These are phyloP conservation scores for Mesocentrotus franciscanus DNA, from an alignment of 53 echinoderm and acorn worm genomes.

Conservation along the genomic window DNA sequence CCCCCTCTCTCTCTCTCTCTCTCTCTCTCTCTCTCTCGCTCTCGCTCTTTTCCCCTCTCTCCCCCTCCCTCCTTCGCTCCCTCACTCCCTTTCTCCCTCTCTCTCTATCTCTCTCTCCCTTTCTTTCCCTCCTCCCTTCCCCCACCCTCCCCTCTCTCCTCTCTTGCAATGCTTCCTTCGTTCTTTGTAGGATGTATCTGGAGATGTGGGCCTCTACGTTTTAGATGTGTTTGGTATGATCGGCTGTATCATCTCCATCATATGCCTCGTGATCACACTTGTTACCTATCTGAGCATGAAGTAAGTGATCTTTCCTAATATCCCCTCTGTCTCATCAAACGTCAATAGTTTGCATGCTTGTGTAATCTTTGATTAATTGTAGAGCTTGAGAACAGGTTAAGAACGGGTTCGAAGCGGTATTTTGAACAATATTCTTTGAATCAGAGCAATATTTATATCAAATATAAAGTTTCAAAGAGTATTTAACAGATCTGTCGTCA, in stretches of 20 bases:
- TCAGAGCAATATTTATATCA: not conserved
- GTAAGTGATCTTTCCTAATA: conserved; percentile 66
- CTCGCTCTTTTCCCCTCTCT: no score
- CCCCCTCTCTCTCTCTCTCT: no score
- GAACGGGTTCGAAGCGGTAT: not conserved
- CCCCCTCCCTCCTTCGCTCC: no score
- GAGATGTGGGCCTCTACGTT: conserved; percentile 39
- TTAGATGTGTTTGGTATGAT: conserved; percentile 73
- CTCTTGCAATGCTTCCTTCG: not conserved
- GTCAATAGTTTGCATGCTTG: no score
- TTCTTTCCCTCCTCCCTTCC: no score
- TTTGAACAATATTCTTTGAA: not conserved
- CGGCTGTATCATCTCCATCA: conserved; percentile 74
- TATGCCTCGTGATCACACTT: conserved; percentile 70
- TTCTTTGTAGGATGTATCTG: conserved; percentile 66
- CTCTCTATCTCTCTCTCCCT: no score
- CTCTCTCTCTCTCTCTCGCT: no score
- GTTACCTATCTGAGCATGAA: conserved; percentile 73
- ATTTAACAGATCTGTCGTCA: no score
- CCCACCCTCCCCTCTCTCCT: no score
- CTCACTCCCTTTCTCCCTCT: no score
- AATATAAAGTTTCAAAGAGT: not conserved
- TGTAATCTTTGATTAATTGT: no score
- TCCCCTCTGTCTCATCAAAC: not conserved
- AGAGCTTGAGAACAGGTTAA: not conserved